These are phyloP conservation scores for Dendrolimus pini DNA, from an alignment of 2,888 invertebrate species.

Conservation along the genomic window DNA sequence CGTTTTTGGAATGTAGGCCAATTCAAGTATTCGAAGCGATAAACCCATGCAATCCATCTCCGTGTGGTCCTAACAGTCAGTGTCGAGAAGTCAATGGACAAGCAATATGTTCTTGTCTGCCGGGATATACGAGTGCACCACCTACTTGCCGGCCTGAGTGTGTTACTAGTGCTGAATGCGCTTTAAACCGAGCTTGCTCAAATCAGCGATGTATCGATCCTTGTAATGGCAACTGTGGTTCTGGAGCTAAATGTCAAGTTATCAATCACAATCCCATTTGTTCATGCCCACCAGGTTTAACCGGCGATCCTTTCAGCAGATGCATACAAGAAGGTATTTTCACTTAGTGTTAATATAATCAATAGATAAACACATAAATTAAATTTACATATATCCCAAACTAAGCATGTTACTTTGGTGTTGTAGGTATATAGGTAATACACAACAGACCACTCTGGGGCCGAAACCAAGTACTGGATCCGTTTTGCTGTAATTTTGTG, in stretches of 20 bases:
- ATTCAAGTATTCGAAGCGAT: slow-evolving; percentile 43
- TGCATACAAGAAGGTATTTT: slow-evolving; percentile 79
- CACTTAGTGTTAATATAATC: slow-evolving; percentile 6
- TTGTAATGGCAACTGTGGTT: slow-evolving; percentile 84
- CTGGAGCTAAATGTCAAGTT: slow-evolving; percentile 82
- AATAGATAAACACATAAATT: background rate
- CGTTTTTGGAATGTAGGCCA: slow-evolving; percentile 79
- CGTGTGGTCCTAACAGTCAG: slow-evolving; percentile 83
- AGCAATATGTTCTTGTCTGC: slow-evolving; percentile 82
- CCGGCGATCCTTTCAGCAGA: slow-evolving; percentile 84
- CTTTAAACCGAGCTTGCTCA: slow-evolving; percentile 80
- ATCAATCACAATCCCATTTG: slow-evolving; percentile 86
- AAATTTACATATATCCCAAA: too few species aligned
- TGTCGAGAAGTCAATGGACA: slow-evolving; percentile 81
- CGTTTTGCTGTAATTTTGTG: too few species aligned
- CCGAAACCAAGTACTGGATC: too few species aligned
- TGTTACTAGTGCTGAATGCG: slow-evolving; percentile 81
- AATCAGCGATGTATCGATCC: slow-evolving; percentile 84
- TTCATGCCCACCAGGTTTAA: slow-evolving; percentile 79
- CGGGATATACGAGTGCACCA: slow-evolving; percentile 82
- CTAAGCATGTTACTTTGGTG: background rate
- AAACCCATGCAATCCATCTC: slow-evolving; percentile 82
- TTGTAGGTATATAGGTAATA: background rate
- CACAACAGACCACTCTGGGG: background rate
- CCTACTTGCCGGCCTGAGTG: slow-evolving; percentile 85